These are phyloP conservation scores for Agrenia bidenticulata DNA, from an alignment of 2,888 invertebrate species.

Conservation along the genomic window DNA sequence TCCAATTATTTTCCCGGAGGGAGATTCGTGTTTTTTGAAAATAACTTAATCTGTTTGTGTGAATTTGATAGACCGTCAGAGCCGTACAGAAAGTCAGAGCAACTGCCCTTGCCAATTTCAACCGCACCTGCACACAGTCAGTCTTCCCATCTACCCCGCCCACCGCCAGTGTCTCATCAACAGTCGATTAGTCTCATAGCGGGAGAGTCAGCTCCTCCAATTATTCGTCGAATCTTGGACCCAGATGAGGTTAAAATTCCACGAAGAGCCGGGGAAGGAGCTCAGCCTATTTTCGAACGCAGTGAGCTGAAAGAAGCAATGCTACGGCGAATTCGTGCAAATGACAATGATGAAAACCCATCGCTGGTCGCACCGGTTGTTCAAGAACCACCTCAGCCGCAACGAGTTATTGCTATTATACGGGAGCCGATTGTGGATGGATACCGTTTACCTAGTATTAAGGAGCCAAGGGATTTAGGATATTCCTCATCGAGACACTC, in stretches of 20 bases:
- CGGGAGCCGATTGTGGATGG: slow-evolving; percentile 39
- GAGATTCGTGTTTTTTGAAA: too few species aligned
- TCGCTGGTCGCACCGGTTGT: slow-evolving; percentile 27
- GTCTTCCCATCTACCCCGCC: not conserved
- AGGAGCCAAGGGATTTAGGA: not conserved
- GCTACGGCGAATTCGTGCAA: slow-evolving; percentile 38
- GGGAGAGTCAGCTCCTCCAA: slow-evolving; percentile 31
- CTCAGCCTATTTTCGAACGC: slow-evolving; percentile 50
- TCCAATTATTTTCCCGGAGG: too few species aligned
- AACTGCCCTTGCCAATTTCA: too few species aligned
- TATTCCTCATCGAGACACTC: slow-evolving; percentile 10
- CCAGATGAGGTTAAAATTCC: slow-evolving; percentile 51
- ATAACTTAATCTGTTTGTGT: too few species aligned
- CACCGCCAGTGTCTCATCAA: slow-evolving; percentile 3
- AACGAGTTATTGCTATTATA: slow-evolving; percentile 50
- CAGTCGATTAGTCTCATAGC: slow-evolving; percentile 39
- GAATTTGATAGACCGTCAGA: too few species aligned
- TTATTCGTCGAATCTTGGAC: slow-evolving; percentile 47
- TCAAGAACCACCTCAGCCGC: slow-evolving; percentile 35
- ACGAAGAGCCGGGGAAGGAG: slow-evolving; percentile 45
- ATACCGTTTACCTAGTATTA: not conserved
- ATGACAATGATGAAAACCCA: slow-evolving; percentile 46
- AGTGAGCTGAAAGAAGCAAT: slow-evolving; percentile 49
- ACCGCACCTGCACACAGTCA: not conserved
- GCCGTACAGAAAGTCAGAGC: too few species aligned